A percentile compares a stretch with the other conserved stretches of the same genome.
Evolutionary conservation across 2,888 invertebrate species (phyloP).

Genomic region (Lampropteryx suffumata): DNA sequence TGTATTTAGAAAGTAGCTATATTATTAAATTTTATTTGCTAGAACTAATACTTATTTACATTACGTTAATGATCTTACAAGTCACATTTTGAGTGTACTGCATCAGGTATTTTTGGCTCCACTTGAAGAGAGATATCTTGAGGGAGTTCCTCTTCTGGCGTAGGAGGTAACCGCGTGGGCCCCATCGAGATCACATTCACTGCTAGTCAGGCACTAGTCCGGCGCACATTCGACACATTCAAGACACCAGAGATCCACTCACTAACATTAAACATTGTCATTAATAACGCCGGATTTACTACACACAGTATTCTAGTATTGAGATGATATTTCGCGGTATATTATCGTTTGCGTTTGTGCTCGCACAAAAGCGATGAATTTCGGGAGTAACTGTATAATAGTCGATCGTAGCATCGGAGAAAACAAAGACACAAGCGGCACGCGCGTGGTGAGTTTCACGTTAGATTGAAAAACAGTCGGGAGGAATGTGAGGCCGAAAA

Average conservation of each 20-base stretch:
- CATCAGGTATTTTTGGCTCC: conserved; percentile 55
- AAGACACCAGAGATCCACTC: conserved; percentile 49
- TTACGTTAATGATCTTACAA: conserved; percentile 49
- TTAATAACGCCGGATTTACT: conserved; percentile 40
- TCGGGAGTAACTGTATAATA: conserved; percentile 44
- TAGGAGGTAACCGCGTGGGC: conserved; percentile 69
- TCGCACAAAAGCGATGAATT: conserved; percentile 44
- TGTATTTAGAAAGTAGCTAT: background rate
- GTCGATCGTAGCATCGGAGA: conserved; percentile 51
- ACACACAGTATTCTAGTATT: conserved; percentile 33
- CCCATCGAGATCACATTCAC: conserved; percentile 62
- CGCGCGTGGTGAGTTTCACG: conserved; percentile 77
- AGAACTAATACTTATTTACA: conserved; percentile 6
- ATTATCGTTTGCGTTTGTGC: conserved; percentile 34
- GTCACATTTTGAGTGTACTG: conserved; percentile 48
- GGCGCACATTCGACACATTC: conserved; percentile 48
- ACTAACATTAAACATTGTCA: conserved; percentile 56
- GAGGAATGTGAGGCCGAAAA: conserved; percentile 81
- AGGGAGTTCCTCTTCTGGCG: conserved; percentile 67
- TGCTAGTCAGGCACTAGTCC: conserved; percentile 62
- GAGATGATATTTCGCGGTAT: conserved; percentile 37
- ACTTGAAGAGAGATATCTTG: conserved; percentile 44
- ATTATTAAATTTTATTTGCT: background rate
- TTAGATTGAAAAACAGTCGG: conserved; percentile 80
- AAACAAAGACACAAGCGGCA: conserved; percentile 75